A percentile compares a stretch with the other conserved stretches of the same genome.
Conservation (phyloP, 2,888 invertebrate genomes). For the Chaetogeoica ovagalla region DNA sequence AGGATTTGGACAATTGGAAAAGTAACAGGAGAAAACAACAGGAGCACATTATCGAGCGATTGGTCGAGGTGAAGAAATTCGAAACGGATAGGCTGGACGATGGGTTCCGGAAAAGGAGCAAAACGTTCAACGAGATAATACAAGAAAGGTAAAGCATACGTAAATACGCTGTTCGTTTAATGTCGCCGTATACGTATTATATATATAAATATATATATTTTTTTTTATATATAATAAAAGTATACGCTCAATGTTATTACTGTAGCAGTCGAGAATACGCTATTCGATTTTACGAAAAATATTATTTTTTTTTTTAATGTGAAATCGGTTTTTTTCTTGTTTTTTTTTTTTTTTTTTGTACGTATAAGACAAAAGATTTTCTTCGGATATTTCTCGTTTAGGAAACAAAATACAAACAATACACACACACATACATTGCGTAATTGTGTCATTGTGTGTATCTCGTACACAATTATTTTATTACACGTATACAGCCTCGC, state of each 20-base stretch:
- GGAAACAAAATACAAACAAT: not conserved
- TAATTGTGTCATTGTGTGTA: not conserved
- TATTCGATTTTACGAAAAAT: not conserved
- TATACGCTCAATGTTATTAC: too few relatives aligned
- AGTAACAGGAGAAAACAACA: slow-evolving; percentile 88
- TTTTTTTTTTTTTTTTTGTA: not conserved
- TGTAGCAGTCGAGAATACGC: not conserved
- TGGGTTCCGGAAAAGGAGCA: slow-evolving; percentile 75
- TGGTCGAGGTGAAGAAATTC: slow-evolving; percentile 84
- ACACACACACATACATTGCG: not conserved
- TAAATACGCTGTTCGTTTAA: not conserved
- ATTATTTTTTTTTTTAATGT: slow-evolving; percentile 12
- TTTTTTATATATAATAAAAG: too few relatives aligned
- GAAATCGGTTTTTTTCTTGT: not conserved
- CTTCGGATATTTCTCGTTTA: not conserved
- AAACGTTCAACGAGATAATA: slow-evolving; percentile 93
- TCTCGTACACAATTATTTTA: not conserved
- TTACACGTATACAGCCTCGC: too few relatives aligned
- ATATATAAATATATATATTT: too few relatives aligned
- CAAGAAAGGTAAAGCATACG: slow-evolving; percentile 72
- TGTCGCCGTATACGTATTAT: not conserved
- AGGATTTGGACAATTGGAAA: slow-evolving; percentile 95
- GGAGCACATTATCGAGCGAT: slow-evolving; percentile 86
- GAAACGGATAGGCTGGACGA: slow-evolving; percentile 74
- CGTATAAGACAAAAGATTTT: not conserved